Conservation (phyloP, 2,797 vertebrate species). For the Myoxocephalus aenaeus region DNA sequence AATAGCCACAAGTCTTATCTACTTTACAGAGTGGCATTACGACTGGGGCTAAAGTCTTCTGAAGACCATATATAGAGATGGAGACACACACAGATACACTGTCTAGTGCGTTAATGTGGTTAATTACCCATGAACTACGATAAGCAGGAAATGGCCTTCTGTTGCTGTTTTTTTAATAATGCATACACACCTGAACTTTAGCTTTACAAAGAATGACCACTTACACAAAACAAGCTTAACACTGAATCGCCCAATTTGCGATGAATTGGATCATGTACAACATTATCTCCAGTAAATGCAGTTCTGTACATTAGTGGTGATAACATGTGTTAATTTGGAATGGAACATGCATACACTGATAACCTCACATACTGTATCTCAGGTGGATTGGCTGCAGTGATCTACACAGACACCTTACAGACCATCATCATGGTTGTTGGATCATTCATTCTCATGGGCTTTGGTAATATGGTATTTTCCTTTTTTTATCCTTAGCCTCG, state of each 20-base stretch:
- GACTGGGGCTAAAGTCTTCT: slow-evolving; percentile 71
- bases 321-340: neutral
- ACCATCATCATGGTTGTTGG: slow-evolving; percentile 94
- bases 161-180: slow-evolving; percentile 48
- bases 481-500: neutral
- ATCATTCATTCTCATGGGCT: slow-evolving; percentile 93
- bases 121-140: slow-evolving; percentile 66
- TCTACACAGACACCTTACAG: slow-evolving; percentile 97
- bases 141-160: slow-evolving; percentile 63
- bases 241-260: neutral
- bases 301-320: neutral
- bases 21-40: neutral
- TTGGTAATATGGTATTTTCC: slow-evolving; percentile 82
- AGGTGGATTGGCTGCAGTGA: slow-evolving; percentile 96
- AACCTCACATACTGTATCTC: slow-evolving; percentile 17
- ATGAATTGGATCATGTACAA: neutral
- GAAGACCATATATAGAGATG: slow-evolving; percentile 15
- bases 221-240: slow-evolving; percentile 14
- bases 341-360: neutral
- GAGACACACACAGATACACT: neutral
- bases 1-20: slow-evolving; percentile 50
- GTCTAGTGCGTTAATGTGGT: slow-evolving; percentile 49
- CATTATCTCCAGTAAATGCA: neutral
- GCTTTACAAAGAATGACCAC: neutral
- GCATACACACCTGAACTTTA: slow-evolving; percentile 31